Percentiles rank a stretch among this genome's conserved stretches.
These are phyloP conservation scores for Chelmon rostratus DNA, from an alignment of 2,797 vertebrate species.

Conservation along the genomic window DNA sequence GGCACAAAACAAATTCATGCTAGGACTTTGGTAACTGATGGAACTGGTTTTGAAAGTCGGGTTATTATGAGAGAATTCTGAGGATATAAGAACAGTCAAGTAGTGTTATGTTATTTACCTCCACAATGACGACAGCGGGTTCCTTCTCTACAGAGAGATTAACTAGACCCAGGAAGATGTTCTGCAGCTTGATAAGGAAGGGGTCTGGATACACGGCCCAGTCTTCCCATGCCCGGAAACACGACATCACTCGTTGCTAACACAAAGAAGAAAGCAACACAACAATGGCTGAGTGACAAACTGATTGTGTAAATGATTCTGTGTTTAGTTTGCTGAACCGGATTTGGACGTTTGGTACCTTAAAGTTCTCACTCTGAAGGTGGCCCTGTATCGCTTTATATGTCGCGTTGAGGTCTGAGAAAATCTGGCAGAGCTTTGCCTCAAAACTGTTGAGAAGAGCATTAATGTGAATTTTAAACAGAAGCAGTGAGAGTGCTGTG, in stretches of 20 bases:
- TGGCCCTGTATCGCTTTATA: constrained; percentile 99
- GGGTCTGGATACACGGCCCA: constrained; percentile 99
- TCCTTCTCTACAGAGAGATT: constrained; percentile 95
- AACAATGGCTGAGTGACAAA: not conserved
- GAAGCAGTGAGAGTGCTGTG: not conserved
- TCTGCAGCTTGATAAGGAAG: constrained; percentile 98
- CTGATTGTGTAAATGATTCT: not conserved
- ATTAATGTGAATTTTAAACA: not conserved
- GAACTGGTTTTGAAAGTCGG: not conserved
- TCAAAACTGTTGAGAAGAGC: constrained; percentile 90
- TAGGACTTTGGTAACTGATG: not conserved
- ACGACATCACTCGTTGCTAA: constrained; percentile 98
- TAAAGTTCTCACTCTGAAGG: constrained; percentile 98
- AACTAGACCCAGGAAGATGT: constrained; percentile 98
- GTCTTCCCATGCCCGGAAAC: constrained; percentile 99
- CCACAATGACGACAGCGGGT: constrained; percentile 11
- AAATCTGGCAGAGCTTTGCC: constrained; percentile 97
- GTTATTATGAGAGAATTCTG: not conserved
- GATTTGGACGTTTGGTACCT: constrained; percentile 83
- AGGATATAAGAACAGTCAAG: not conserved
- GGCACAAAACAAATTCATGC: not conserved
- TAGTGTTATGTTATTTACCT: constrained; percentile 45
- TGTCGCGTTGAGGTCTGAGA: constrained; percentile 96
- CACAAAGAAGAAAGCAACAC: constrained; percentile 17
- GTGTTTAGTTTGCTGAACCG: not conserved